Evolutionary conservation across 1,140 invertebrate genomes (phyloP), one percentile per base, ranked within the genome.

Genomic region (Bombyx mandarina): DNA sequence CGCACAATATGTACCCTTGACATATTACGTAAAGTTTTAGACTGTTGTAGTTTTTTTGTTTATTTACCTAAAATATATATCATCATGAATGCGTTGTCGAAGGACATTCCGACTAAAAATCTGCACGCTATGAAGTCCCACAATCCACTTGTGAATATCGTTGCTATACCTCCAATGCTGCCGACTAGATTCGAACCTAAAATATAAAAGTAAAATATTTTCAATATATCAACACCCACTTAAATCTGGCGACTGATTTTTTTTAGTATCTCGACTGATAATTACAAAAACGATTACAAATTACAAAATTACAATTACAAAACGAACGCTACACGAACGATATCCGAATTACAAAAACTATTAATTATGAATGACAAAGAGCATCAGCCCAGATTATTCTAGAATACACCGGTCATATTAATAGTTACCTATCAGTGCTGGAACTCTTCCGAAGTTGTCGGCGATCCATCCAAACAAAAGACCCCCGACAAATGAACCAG

Each of bases 11-110:
- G 26, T 35, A 35, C 26, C 4, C 26, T 35, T 5, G 2, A 5
- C 4, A 3, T 35, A 35, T 35, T 35, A 35, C 26, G 1, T 35
- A 35, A 18, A 18, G 22, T 9, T 3, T 6, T 49, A 10, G 10
- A 18, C 6, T 4, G n/a, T 12, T 9, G n/a, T 7, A 9, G 2
- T 46, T 44, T 44, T 46, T 54, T 6, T 56, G 6, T 6, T 6
- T 22, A 55, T 86, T 89, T 88, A 94, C 93, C 93, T 68, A 95
- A 82, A 75, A 95, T 95, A 59, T 95, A 95, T 90, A 94, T 94
- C 92, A 94, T 94, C 61, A 93, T 94, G 76, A 94, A 94, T 65
- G 91, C 92, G 69, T 93, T 94, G 79, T 95, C 93, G 75, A 93
- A 95, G 1, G 93, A 90, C 73, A 93, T 91, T 8, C 92, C 93